A percentile compares a stretch with the other conserved stretches of the same genome.
These are phyloP conservation scores for Blera fallax DNA, from an alignment of 2,888 invertebrate species.

Conservation along the genomic window DNA sequence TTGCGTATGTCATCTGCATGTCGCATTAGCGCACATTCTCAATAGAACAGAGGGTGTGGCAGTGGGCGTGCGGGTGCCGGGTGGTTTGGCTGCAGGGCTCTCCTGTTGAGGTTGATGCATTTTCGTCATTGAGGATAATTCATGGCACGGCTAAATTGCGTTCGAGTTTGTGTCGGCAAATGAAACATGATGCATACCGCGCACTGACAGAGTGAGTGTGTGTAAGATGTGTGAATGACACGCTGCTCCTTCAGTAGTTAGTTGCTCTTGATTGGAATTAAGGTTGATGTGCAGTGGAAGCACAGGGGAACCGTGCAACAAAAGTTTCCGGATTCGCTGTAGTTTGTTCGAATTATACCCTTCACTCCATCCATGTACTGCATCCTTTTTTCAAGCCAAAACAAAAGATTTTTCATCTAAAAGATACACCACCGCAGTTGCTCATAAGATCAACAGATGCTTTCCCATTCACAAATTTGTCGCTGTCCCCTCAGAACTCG, in stretches of 20 bases:
- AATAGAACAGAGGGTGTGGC: constrained; percentile 28
- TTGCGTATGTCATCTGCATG: constrained; percentile 72
- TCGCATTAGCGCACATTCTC: constrained; percentile 66
- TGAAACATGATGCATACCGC: constrained; percentile 59
- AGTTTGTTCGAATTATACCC: too few relatives aligned
- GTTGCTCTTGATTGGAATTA: constrained; percentile 45
- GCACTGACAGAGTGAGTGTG: background rate
- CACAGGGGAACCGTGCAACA: background rate
- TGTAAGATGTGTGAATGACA: constrained; percentile 27
- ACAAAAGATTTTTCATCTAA: background rate
- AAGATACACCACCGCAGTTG: background rate
- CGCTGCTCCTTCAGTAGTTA: constrained; percentile 10
- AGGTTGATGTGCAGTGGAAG: background rate
- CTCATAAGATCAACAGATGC: background rate
- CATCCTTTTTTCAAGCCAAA: background rate
- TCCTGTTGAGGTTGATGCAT: constrained; percentile 55
- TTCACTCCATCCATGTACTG: too few relatives aligned
- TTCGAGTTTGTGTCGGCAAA: constrained; percentile 56
- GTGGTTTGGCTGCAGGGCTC: constrained; percentile 4
- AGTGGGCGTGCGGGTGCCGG: background rate
- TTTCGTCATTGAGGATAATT: constrained; percentile 64
- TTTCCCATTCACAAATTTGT: constrained; percentile 11
- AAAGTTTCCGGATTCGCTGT: too few relatives aligned
- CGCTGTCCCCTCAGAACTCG: background rate
- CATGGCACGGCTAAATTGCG: constrained; percentile 53